Base-by-base conservation (phyloP, 2,797 vertebrate species). In the Notoglanidium macrostoma region DNA sequence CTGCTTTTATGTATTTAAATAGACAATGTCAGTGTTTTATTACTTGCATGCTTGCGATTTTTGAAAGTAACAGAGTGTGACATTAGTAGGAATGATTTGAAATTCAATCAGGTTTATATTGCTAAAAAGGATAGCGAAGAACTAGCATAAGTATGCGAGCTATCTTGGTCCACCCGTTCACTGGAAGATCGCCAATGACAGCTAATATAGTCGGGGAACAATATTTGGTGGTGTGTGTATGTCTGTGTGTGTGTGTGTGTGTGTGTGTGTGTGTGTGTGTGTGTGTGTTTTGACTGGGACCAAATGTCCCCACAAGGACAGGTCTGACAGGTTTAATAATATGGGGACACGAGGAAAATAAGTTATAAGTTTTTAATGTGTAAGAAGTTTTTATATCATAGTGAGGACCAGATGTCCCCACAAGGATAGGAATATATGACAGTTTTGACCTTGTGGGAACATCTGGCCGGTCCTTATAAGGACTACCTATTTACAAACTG, bases 161-260 rank as follows among this genome's bases (percentile, higher is more conserved):
- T 81, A 88, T 86, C 72, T 63, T 79, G 86, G 87, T 86, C 85
- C 89, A 89, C 74, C 89, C 90, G 91, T 89, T 86, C 91, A 93
- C 80, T 92, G 90, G 87, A 91, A 89, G 91, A 91, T 93, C 92
- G 94, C 95, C 93, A 95, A 94, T 95, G 95, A 93, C 90, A 90
- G 94, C 92, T 91, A 92, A 92, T 91, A 90, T 86, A 94, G 91
- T 92, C 89, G 88, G 91, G 90, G 86, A 89, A 93, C 91, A 94
- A 91, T 91, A 85, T 87, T 85, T 93, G 90, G 92, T 92, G 92
- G 29, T 77, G 49, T 76, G 49, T 78, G 74, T 32, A 7, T 77
- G 76, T 55, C 40, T 46, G 70, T 73, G 40, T 73, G 70, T 89
- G 92, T 92, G 93, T 92, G 92, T 49, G 54, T n/a, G 44, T 88